A percentile compares a stretch with the other conserved stretches of the same genome.
Evolutionary conservation across 1,140 invertebrate genomes (phyloP).

Genomic region (Radopholus similis): DNA sequence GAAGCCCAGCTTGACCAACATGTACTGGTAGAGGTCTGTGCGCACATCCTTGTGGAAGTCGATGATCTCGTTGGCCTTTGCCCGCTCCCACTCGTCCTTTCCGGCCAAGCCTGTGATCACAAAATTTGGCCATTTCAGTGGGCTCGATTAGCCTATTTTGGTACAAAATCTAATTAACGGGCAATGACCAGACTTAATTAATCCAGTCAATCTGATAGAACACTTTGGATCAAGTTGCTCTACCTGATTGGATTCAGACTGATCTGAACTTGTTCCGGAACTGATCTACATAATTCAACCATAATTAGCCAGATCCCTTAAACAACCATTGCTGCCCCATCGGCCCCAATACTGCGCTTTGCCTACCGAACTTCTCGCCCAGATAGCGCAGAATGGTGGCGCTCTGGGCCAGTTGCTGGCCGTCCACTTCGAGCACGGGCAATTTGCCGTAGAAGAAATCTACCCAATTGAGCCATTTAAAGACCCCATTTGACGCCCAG

Average conservation of each 20-base stretch:
- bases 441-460: slow-evolving; percentile 49
- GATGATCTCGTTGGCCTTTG: slow-evolving; percentile 5
- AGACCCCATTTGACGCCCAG: neutral
- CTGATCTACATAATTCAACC: too few species aligned
- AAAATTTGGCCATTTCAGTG: too few species aligned
- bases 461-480: neutral
- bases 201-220: neutral
- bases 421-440: slow-evolving; percentile 60
- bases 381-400: slow-evolving; percentile 54
- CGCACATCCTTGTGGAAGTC: neutral
- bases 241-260: too few species aligned
- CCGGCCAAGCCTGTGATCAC: neutral
- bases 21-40: neutral
- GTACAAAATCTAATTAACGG: too few species aligned
- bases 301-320: too few species aligned
- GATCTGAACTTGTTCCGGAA: too few species aligned
- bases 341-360: too few species aligned
- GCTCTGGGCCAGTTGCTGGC: slow-evolving; percentile 47
- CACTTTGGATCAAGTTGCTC: neutral
- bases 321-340: too few species aligned
- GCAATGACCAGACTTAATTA: neutral
- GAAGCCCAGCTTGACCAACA: neutral
- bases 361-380: slow-evolving; percentile 49
- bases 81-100: slow-evolving; percentile 11
- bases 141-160: too few species aligned